Percentiles rank a stretch among this genome's conserved stretches.
These are phyloP conservation scores for Linnaemya vulpina DNA, from an alignment of 2,888 invertebrate genomes.

Conservation along the genomic window DNA sequence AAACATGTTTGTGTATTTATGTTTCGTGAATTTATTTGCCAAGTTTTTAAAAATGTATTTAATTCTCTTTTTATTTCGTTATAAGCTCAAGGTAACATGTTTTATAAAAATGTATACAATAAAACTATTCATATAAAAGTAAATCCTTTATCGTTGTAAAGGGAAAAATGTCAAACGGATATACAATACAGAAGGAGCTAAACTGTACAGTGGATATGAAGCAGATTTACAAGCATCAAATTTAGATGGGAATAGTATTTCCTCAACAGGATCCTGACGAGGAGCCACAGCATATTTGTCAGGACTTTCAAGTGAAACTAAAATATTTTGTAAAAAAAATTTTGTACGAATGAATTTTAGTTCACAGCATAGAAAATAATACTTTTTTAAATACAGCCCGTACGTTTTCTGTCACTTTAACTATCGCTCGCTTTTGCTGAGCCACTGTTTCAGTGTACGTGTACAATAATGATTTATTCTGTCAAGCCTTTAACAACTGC, in stretches of 20 bases:
- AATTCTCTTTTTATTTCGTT: conserved; percentile 11
- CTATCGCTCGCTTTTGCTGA: not conserved
- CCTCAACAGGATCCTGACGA: no score
- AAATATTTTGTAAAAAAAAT: no score
- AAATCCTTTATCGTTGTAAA: conserved; percentile 18
- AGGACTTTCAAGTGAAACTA: no score
- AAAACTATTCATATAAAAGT: not conserved
- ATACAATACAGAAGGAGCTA: conserved; percentile 26
- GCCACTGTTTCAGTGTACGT: conserved; percentile 34
- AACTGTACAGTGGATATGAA: conserved; percentile 11
- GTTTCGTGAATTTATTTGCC: not conserved
- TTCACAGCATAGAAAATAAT: no score
- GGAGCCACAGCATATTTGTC: no score
- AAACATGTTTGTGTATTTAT: no score
- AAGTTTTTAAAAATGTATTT: conserved; percentile 12
- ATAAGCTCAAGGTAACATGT: conserved; percentile 38
- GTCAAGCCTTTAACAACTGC: conserved; percentile 31
- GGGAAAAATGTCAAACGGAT: conserved; percentile 26
- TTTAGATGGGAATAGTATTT: no score
- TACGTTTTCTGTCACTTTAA: no score
- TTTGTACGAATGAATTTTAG: no score
- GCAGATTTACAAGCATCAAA: not conserved
- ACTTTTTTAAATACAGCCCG: no score
- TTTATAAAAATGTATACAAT: conserved; percentile 12
- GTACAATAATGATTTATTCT: conserved; percentile 2